Evolutionary conservation across 1,140 invertebrate species (phyloP), one percentile per base, ranked within the genome.

Genomic region (Drosophila santomea): DNA sequence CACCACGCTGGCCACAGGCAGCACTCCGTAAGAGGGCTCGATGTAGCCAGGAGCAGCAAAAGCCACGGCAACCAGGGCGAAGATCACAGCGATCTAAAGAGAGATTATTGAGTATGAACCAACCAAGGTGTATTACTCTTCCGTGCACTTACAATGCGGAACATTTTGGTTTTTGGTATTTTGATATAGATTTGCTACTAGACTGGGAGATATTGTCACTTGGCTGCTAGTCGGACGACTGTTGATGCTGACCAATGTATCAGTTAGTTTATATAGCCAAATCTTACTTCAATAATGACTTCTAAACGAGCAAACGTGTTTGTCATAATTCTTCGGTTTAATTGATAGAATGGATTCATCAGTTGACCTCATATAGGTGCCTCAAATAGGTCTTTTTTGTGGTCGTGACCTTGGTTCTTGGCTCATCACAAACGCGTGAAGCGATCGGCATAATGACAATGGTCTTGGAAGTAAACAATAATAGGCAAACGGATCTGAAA

Each of bases 21-120:
- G 36, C 23, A 79, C 36, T 8, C 58, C 76, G 15, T 74, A 45
- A 47, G 58, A 55, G 14, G 60, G 61, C 17, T 76, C 72, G 23
- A 76, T 45, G 48, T 58, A 75, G 14, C 73, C 43, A 25, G 74
- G 74, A 76, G 74, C 74, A 23, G 74, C 74, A 1, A 67, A 48
- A 11, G 73, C 44, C 25, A 76, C 3, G 1, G 72, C 41, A 20
- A 59, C 23, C 39, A 76, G 39, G 17, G 74, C 74, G 17, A 76
- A n/a, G 45, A 80, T 35, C 8, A 59, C 55, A 14, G 66, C 59
- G 47, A 80, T 48, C 77, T 80, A 0, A 0, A 28, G 5, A 15
- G 7, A 44, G 38, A 36, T 3, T 35, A 3, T 38, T 6, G 0
- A 12, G 17, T 10, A 14, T 43, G 8, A 1, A 43, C 1, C 51